A percentile compares a stretch with the other conserved stretches of the same genome.
Evolutionary conservation across 2,113 vertebrate species (phyloP).

Genomic region (Nipponia nippon): DNA sequence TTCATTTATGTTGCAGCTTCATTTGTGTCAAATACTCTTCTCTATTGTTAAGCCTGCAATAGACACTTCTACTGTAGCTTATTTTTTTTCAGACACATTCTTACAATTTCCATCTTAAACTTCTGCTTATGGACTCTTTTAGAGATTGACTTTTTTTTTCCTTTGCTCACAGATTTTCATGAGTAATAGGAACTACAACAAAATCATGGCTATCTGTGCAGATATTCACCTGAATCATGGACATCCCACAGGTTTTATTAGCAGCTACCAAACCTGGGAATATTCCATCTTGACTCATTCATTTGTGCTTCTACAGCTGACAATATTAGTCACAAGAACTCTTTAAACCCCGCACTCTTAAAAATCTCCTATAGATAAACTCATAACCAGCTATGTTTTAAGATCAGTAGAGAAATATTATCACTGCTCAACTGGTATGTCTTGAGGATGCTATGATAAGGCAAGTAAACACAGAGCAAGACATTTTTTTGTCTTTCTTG

Average conservation of each 20-base stretch:
- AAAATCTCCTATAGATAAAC: neutral
- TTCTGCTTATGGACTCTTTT: neutral
- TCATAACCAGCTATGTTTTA: neutral
- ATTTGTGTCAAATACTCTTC: neutral
- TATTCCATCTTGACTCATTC: neutral
- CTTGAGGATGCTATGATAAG: neutral
- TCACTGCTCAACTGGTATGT: fast-evolving
- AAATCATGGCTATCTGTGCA: neutral
- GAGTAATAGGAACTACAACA: neutral
- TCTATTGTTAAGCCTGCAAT: neutral
- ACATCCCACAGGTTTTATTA: neutral
- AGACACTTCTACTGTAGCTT: neutral
- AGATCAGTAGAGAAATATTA: neutral
- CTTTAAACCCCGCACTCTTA: neutral
- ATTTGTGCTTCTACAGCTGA: neutral
- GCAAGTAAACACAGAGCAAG: neutral
- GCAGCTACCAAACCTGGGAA: neutral
- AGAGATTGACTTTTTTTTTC: fast-evolving
- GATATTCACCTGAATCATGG: neutral
- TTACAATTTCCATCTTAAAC: neutral
- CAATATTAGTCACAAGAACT: neutral
- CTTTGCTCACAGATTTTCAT: neutral
- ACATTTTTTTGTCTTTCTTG: neutral
- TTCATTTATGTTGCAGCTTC: neutral
- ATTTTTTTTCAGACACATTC: neutral